Percentiles rank a stretch among this genome's conserved stretches.
Conservation (phyloP, 1,140 invertebrate genomes). For the Drosophila bocki region DNA sequence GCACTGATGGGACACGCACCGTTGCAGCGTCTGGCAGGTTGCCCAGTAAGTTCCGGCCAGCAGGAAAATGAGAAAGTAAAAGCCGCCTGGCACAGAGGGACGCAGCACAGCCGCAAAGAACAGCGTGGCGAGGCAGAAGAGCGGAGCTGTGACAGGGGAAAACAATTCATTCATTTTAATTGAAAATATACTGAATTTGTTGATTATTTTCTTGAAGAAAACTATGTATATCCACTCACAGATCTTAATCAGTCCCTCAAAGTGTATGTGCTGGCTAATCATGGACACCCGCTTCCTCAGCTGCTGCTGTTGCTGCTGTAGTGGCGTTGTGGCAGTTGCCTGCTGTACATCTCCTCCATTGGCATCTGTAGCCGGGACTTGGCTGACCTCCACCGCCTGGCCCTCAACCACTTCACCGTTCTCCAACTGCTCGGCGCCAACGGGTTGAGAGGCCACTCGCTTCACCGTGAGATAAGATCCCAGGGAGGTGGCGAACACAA, state of each 20-base stretch:
- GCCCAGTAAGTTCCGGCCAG: constrained; percentile 95
- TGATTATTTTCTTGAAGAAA: not conserved
- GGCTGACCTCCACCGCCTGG: constrained; percentile 38
- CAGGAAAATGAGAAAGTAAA: constrained; percentile 95
- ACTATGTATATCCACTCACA: constrained; percentile 44
- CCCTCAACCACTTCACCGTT: constrained; percentile 79
- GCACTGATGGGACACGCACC: constrained; percentile 63
- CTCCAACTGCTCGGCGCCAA: constrained; percentile 84
- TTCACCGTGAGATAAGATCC: constrained; percentile 85
- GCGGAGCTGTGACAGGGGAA: constrained; percentile 87
- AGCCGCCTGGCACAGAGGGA: constrained; percentile 91
- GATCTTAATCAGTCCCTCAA: constrained; percentile 80
- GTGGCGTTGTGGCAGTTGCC: constrained; percentile 64
- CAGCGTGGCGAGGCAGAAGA: constrained; percentile 89
- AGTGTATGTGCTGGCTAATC: constrained; percentile 73
- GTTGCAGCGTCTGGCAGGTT: constrained; percentile 90
- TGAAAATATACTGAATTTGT: not conserved
- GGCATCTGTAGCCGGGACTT: constrained; percentile 37
- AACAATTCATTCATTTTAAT: constrained; percentile 16
- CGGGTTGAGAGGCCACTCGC: constrained; percentile 78
- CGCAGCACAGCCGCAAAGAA: constrained; percentile 92
- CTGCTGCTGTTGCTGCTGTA: constrained; percentile 69
- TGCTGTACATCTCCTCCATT: constrained; percentile 68
- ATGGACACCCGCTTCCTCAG: constrained; percentile 75
- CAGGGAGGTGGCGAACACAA: constrained; percentile 86